Evolutionary conservation across 2,113 vertebrate genomes (phyloP), one percentile per base, ranked within the genome.

Genomic region (Bothrops jararaca): DNA sequence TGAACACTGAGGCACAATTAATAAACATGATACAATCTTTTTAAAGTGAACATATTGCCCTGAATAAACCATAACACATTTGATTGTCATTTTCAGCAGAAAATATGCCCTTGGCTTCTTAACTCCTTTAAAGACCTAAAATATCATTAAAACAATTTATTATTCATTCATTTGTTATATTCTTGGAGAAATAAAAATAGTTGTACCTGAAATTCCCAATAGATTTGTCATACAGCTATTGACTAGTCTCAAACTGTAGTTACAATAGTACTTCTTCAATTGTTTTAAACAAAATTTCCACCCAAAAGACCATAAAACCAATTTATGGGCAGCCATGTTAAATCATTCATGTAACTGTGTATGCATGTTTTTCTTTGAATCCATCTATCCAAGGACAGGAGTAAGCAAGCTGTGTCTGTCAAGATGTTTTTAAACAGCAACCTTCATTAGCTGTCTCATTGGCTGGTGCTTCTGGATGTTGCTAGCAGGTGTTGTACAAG

Each of bases 51-150:
- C 69, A 58, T n/a, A 29, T 39, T 56, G 10, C 3, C 85, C 89
- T 85, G 53, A 89, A 89, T 85, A 92, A 89, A 74, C n/a, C n/a
- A n/a, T n/a, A n/a, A n/a, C n/a, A n/a, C 69, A 58, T 74, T n/a
- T 53, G 20, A 45, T 89, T 90, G 54, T 58, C 69, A 90, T 90
- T 85, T 90, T 54, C 22, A 90, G 26, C 4, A 85, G 45, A 34
- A 53, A 85, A 90, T 85, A 90, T 34, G 22, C 7, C 24, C 39
- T 92, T 85, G 69, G 18, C 74, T 90, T 13, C 42, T 58, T 74
- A 9, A 29, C 89, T 50, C 12, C 60, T 23, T 52, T 69, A 88
- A 50, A 42, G 80, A 86, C 48, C 4, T 48, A 20, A 58, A 88
- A 53, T 23, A 12, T 92, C 24, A 88, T n/a, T 60, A 22, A 64